Evolutionary conservation across 1,140 invertebrate genomes (phyloP), one percentile per base, ranked within the genome.

Genomic region (Aricia agestis): DNA sequence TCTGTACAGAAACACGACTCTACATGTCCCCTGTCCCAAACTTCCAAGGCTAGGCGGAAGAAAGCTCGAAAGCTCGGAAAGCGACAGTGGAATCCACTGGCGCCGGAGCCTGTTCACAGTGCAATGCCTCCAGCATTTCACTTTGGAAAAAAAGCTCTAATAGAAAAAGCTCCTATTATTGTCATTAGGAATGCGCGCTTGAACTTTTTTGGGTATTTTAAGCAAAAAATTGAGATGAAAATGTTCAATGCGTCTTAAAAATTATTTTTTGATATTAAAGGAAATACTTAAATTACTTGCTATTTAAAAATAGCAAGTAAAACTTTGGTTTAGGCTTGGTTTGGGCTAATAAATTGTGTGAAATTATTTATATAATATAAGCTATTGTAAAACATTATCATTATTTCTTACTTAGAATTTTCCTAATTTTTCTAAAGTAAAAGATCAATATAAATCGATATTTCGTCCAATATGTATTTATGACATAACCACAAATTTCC

Each of bases 41-140:
- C 74, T 76, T 83, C 74, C 86, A 88, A 88, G 86, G 84, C 81
- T 83, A 74, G 77, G 72, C 78, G 81, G 83, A 88, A 84, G 84
- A 88, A 88, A 88, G 86, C 84, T 85, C 78, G 84, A 88, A 88
- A 88, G 86, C 84, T 85, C 79, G 79, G 74, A 88, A 88, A 88
- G 86, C 82, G 86, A 88, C 75, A 88, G 86, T 88, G 86, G 84
- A 85, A 88, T 88, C 79, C 82, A 76, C 65, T 72, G 77, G 75
- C 79, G 75, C 77, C 77, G 72, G 76, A 74, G 78, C 71, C 41
- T 70, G 75, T 67, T 71, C 67, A 69, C 42, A 75, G 79, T 81
- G 79, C 80, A 78, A 80, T 73, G 81, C 78, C 80, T 79, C 41
- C 71, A 76, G 66, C 58, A 75, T 71, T 75, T 78, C 58, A 65